phyloP scores from a whole-genome alignment of 2,888 invertebrate species.

The Rhyacophila evoluta region DNA sequence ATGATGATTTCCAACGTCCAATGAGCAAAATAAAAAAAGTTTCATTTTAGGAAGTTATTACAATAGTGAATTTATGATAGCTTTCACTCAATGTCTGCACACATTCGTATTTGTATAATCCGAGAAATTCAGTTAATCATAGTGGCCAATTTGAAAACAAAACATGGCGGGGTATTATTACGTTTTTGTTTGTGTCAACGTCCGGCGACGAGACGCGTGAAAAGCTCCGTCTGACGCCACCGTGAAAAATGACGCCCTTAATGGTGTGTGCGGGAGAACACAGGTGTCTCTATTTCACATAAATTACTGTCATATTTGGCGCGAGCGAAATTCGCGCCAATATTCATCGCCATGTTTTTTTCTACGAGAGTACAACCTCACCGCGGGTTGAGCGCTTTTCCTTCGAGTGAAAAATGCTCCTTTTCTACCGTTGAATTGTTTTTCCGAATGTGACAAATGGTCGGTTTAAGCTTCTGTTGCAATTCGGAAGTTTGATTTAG shows the following conservation, averaged over 20 bases:
- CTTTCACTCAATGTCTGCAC: too few relatives aligned
- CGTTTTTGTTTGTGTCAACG: background rate
- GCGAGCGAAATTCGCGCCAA: background rate
- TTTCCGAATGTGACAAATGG: background rate
- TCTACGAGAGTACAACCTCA: background rate
- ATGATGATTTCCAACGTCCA: too few relatives aligned
- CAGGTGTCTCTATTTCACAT: constrained; percentile 48
- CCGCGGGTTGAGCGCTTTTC: background rate
- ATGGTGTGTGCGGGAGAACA: constrained; percentile 26
- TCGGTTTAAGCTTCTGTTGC: background rate
- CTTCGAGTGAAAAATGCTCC: background rate
- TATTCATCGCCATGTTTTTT: background rate
- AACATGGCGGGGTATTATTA: background rate
- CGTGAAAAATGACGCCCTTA: constrained; percentile 20
- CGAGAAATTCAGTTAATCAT: too few relatives aligned
- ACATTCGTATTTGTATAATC: too few relatives aligned
- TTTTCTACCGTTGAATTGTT: background rate
- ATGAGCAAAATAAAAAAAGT: too few relatives aligned
- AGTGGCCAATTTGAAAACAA: background rate
- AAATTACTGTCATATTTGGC: constrained; percentile 46
- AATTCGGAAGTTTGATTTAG: background rate
- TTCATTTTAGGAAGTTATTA: too few relatives aligned
- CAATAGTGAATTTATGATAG: too few relatives aligned
- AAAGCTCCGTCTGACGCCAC: background rate
- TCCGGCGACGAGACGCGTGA: background rate